Evolutionary conservation across 2,888 invertebrate species (phyloP).

Genomic region (Beris morrisii): DNA sequence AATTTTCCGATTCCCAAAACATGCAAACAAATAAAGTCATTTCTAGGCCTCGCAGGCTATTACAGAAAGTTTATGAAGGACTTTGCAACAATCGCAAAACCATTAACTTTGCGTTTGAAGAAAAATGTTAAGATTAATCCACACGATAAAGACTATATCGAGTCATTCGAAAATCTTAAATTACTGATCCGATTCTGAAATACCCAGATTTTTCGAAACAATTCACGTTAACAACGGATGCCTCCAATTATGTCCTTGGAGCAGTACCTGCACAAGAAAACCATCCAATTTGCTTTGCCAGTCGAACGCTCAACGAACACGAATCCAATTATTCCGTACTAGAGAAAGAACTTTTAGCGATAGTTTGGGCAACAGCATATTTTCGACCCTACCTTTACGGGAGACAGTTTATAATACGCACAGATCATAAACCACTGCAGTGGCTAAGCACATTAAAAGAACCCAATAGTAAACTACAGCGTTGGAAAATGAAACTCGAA

Average conservation of each 20-base stretch:
- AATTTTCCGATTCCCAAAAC: too few species aligned
- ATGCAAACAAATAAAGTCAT: too few species aligned
- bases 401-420: conserved; percentile 48
- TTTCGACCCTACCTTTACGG: conserved; percentile 49
- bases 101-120: too few species aligned
- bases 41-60: too few species aligned
- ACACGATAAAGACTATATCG: too few species aligned
- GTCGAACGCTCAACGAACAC: conserved; percentile 40
- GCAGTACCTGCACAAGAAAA: conserved; percentile 43
- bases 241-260: conserved; percentile 42
- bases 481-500: conserved; percentile 48
- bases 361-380: conserved; percentile 47
- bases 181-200: conserved; percentile 42
- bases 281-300: conserved; percentile 43
- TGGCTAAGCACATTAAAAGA: conserved; percentile 51
- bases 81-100: too few species aligned
- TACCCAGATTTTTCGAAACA: conserved; percentile 47
- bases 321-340: conserved; percentile 44
- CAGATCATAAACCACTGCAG: conserved; percentile 50
- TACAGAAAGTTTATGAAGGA: too few species aligned
- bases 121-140: too few species aligned
- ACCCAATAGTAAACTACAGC: conserved; percentile 36
- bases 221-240: conserved; percentile 45
- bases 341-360: conserved; percentile 47
- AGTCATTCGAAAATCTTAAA: not conserved